phyloP scores from a whole-genome alignment of 2,888 invertebrate genomes.

The Chaetoderma sp. region DNA sequence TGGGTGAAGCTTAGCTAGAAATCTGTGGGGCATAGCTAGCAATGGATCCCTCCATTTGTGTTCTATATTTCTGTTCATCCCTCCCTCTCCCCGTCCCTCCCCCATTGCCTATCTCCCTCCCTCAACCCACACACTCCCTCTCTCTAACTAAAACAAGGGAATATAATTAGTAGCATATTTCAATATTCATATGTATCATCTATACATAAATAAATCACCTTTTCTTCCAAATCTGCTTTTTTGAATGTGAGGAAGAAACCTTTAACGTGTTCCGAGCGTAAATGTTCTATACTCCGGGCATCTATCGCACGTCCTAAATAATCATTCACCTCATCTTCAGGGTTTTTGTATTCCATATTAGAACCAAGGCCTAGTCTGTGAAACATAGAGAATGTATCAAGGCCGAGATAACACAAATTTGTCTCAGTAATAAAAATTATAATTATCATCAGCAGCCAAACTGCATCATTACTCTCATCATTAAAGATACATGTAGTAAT shows the following conservation, averaged over 20 bases:
- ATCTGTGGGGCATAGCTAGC: no score
- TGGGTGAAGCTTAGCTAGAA: no score
- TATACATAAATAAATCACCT: no score
- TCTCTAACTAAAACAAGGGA: no score
- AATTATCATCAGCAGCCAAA: background rate
- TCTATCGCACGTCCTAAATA: slow-evolving; percentile 96
- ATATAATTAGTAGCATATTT: no score
- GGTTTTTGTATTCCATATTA: slow-evolving; percentile 73
- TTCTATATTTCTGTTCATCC: no score
- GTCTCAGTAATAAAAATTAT: slow-evolving; percentile 19
- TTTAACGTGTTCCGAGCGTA: slow-evolving; percentile 89
- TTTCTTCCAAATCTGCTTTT: slow-evolving; percentile 82
- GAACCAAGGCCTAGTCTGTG: slow-evolving; percentile 81
- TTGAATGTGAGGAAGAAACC: slow-evolving; percentile 88
- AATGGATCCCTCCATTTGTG: no score
- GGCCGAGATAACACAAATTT: slow-evolving; percentile 15
- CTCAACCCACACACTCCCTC: no score
- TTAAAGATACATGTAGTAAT: slow-evolving; percentile 74
- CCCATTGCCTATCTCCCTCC: no score
- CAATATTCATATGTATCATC: no score
- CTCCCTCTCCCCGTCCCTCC: no score
- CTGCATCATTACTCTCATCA: background rate
- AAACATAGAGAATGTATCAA: background rate
- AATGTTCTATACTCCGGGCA: slow-evolving; percentile 90
- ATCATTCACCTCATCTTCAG: slow-evolving; percentile 95